Evolutionary conservation across 2,113 vertebrate species (phyloP), one percentile per base, ranked within the genome.

Genomic region (Chinchilla lanigera): DNA sequence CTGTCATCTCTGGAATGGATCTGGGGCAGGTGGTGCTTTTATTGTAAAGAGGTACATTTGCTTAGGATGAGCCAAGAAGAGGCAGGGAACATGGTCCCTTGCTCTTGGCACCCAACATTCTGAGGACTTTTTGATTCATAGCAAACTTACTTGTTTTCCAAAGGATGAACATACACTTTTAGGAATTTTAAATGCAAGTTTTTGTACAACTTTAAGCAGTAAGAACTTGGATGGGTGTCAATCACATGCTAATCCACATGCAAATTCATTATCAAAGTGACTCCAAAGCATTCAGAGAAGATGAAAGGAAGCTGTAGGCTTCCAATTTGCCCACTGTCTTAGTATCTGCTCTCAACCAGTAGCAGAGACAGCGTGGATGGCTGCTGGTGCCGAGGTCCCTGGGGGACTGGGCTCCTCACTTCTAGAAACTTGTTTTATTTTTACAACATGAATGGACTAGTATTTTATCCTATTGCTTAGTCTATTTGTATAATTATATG

Each of bases 121-220:
- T 58, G 69, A 87, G 44, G 63, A 30, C 50, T 82, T 90, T 91
- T 9, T 75, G 60, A 89, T 54, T 90, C 12, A 65, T 16, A 82
- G 30, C 6, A 87, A 80, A 17, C 13, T 73, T 60, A 44, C 44
- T 80, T 5, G 35, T 47, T 35, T 91, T 97, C 13, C 44, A 85
- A 87, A 73, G 35, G 33, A 92, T 24, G 75, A 95, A 50, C 26
- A 89, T 75, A 56, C 13, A 69, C 24, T 54, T 95, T 84, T 50
- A 90, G 50, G 22, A 28, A 87, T 24, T 95, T 81, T 75, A 92
- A 86, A 93, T 63, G 16, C 58, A 88, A 44, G 56, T 81, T 93
- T 92, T 67, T 90, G 17, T 80, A 35, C 9, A 88, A 63, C 38
- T n/a, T 58, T 63, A 73, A 54, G 52, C 1, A 35, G 8, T 58